These are phyloP conservation scores for Nomada flava DNA, from an alignment of 2,888 invertebrate genomes.

Conservation along the genomic window DNA sequence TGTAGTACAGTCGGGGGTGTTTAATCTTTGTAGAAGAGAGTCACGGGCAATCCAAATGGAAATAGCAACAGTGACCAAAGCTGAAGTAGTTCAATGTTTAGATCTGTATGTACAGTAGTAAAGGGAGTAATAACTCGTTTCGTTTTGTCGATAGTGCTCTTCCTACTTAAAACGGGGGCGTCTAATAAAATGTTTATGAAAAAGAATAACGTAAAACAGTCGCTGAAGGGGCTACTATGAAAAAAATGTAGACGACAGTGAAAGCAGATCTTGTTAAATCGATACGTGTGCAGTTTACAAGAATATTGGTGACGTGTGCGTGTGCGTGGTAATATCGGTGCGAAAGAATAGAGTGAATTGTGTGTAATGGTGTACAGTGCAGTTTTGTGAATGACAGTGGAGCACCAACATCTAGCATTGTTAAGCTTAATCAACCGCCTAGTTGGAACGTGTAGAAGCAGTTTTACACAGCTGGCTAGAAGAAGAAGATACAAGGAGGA, in stretches of 20 bases:
- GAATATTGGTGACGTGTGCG: neutral
- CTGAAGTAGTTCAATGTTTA: constrained; percentile 19
- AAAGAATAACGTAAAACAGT: constrained; percentile 6
- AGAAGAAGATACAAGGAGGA: constrained; percentile 42
- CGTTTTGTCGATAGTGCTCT: neutral
- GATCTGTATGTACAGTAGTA: neutral
- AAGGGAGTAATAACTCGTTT: neutral
- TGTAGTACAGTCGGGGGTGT: constrained; percentile 8
- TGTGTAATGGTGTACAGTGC: constrained; percentile 10
- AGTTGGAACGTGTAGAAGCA: constrained; percentile 62
- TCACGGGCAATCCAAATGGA: neutral
- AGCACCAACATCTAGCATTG: constrained; percentile 52
- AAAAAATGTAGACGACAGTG: constrained; percentile 19
- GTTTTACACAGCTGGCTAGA: constrained; percentile 60
- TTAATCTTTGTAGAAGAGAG: constrained; percentile 15
- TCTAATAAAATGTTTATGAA: constrained; percentile 7
- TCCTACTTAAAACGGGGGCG: constrained; percentile 18
- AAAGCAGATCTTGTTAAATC: constrained; percentile 41
- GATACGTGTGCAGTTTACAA: constrained; percentile 16
- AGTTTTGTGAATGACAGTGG: constrained; percentile 8
- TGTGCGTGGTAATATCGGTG: neutral
- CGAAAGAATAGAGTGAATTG: constrained; percentile 13
- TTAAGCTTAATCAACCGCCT: constrained; percentile 59
- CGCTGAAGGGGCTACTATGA: constrained; percentile 22
- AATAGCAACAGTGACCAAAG: constrained; percentile 8